These are phyloP conservation scores for Masticophis lateralis DNA, from an alignment of 2,797 vertebrate genomes.

Conservation along the genomic window DNA sequence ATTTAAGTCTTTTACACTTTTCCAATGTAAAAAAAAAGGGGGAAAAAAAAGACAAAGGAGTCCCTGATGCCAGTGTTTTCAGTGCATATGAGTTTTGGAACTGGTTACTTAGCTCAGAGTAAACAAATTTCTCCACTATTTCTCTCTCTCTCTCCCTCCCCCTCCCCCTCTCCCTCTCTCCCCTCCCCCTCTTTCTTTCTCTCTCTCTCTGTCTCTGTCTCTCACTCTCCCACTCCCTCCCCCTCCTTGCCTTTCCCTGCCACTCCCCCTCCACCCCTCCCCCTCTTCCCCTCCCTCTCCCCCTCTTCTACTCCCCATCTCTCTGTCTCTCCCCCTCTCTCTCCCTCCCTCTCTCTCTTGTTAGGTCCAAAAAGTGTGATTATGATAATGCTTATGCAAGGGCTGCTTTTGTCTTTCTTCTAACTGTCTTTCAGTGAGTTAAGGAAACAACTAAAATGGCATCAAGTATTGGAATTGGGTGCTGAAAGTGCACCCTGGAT, in stretches of 20 bases:
- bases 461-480: too few relatives aligned
- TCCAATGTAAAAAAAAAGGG: background rate
- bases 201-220: too few relatives aligned
- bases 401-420: background rate
- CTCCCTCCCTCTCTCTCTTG: too few relatives aligned
- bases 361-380: background rate
- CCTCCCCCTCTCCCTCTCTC: background rate
- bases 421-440: background rate
- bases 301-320: too few relatives aligned
- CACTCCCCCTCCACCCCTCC: too few relatives aligned
- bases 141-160: too few relatives aligned
- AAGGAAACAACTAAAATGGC: background rate
- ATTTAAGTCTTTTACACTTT: background rate
- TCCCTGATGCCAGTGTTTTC: background rate
- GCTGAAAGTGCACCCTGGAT: background rate
- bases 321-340: too few relatives aligned
- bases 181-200: too few relatives aligned
- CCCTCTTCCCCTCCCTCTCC: too few relatives aligned
- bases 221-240: too few relatives aligned
- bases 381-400: background rate
- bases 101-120: background rate
- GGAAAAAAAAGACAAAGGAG: too few relatives aligned
- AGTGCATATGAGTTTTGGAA: background rate
- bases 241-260: too few relatives aligned
- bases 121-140: background rate